Conservation (phyloP, 1,140 invertebrate genomes). For the Zelostemma sp. region DNA sequence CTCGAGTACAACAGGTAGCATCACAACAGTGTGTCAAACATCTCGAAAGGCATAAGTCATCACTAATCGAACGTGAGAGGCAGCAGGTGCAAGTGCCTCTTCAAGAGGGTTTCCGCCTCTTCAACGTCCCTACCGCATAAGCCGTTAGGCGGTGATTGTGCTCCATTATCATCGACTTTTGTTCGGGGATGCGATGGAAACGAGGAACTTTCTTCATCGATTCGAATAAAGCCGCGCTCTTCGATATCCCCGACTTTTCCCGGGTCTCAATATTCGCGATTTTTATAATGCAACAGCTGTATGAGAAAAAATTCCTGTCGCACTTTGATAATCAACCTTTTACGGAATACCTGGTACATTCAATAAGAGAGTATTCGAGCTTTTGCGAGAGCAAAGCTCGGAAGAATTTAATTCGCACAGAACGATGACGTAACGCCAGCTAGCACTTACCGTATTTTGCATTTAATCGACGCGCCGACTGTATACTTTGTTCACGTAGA, state of each 20-base stretch:
- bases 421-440: conserved; percentile 34
- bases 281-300: no score
- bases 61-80: conserved; percentile 56
- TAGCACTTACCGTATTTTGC: conserved; percentile 40
- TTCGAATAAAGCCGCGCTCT: no score
- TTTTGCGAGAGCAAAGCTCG: conserved; percentile 28
- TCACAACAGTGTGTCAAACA: conserved; percentile 37
- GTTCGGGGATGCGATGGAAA: conserved; percentile 32
- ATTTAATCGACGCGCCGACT: conserved; percentile 42
- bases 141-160: conserved; percentile 36
- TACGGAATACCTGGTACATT: no score
- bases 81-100: conserved; percentile 48
- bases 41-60: conserved; percentile 54
- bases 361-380: conserved; percentile 35
- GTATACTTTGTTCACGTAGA: conserved; percentile 35
- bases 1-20: conserved; percentile 56
- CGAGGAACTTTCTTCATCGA: conserved; percentile 9
- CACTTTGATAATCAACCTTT: no score
- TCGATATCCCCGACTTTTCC: no score
- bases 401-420: conserved; percentile 39
- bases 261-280: no score
- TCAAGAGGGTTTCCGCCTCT: conserved; percentile 49
- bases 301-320: background rate
- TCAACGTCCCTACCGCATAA: conserved; percentile 38
- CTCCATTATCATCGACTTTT: conserved; percentile 50